Base-by-base conservation (phyloP, 2,888 invertebrate species). In the Oscheius myriophilus region DNA sequence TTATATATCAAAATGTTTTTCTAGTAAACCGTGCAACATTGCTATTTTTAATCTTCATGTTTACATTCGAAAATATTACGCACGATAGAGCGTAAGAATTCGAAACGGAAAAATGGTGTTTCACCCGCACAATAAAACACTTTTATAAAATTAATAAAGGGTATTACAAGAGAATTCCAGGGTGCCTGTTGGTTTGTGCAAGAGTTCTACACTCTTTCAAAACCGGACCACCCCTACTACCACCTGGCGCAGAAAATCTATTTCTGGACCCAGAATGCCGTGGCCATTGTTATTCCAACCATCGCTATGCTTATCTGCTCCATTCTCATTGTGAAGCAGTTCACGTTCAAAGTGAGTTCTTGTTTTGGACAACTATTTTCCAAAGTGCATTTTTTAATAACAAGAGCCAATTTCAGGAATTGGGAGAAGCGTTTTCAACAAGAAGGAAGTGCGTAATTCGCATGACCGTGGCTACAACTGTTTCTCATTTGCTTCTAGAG, bases 391-490 rank as follows among this genome's bases (percentile, higher is more conserved):
- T 49, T 46, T 21, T 49, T 51, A 61, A 46, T 46, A 21, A 46
- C n/a, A 49, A 26, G 33, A 26, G 45, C n/a, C n/a, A n/a, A 25
- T 65, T 80, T 52, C 61, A 84, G 84, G 79, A 83, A 23, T 72
- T 84, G 46, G 84, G 82, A 16, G 80, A 82, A 66, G 71, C 78
- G 6, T 83, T 84, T 59, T 80, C 81, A 2, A 82, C 82, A 59
- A 73, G 84, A 9, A 70, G 84, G 16, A 79, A 79, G 51, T 84
- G 84, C 67, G 84, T 84, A 18, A 80, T 84, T 21, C 77, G 84
- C 6, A 76, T 84, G 75, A 84, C 84, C 1, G 81, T 82, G 18
- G 79, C 84, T n/a, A 84, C 84, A 1, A 83, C 84, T 1, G 66
- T 81, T 12, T 79, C 80, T 7, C 84, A 84, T 71, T 73, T 84